Percentiles rank a stretch among this genome's conserved stretches.
phyloP scores from a whole-genome alignment of 2,113 vertebrate genomes.

The Salvelinus fontinalis region DNA sequence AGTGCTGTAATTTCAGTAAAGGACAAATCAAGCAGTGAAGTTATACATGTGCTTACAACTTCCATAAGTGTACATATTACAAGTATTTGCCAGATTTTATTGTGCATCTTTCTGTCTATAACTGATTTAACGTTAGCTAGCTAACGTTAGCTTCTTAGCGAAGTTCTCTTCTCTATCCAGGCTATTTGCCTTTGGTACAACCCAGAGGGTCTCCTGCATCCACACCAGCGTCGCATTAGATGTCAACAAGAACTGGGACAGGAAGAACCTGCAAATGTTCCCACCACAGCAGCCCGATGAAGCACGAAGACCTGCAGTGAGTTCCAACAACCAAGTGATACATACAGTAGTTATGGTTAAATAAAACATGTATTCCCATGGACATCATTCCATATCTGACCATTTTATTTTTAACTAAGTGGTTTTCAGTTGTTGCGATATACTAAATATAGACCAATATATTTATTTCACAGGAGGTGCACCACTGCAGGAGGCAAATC shows the following conservation, averaged over 20 bases:
- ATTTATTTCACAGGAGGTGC: constrained; percentile 79
- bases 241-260: constrained; percentile 80
- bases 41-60: background rate
- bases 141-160: background rate
- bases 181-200: constrained; percentile 48
- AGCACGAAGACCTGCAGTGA: constrained; percentile 86
- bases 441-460: no score
- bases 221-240: constrained; percentile 76
- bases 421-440: no score
- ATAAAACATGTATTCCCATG: background rate
- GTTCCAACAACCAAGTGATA: constrained; percentile 36
- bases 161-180: constrained; percentile 55
- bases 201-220: constrained; percentile 70
- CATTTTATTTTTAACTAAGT: no score
- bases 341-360: background rate
- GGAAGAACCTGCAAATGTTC: constrained; percentile 80
- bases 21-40: constrained; percentile 19
- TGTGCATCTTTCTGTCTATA: background rate
- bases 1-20: background rate
- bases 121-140: background rate
- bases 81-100: background rate
- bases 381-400: background rate
- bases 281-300: constrained; percentile 88
- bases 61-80: background rate
- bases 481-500: constrained; percentile 89